Evolutionary conservation across 2,888 invertebrate genomes (phyloP), one percentile per base, ranked within the genome.

Genomic region (Achlya flavicornis): DNA sequence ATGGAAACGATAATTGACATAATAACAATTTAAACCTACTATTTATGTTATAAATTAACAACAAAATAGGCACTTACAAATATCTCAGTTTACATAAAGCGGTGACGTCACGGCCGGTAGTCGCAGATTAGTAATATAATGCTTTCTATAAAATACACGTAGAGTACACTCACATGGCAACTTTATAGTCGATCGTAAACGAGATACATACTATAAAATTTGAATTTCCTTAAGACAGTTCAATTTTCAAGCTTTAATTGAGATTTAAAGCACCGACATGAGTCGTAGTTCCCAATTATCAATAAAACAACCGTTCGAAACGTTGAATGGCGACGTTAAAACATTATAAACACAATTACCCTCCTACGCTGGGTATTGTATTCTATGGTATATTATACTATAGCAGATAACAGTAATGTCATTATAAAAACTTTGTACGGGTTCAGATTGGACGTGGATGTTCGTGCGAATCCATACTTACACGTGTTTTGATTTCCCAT

Each of bases 171-270:
- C 53, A 16, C 58, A 35, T 68, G 71, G 73, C 70, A 76, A 75
- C 71, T 84, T 83, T 81, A 83, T 78, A 71, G 79, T 66, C 76
- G 70, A 74, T 87, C 81, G 78, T 84, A 86, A 83, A 85, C 77
- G 69, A 76, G 70, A 74, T 77, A 74, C 77, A 72, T 76, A 76
- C 80, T 72, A 81, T 85, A 81, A 82, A 84, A 80, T 80, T 83
- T 75, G 78, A 80, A 82, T 85, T 85, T 84, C 80, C 83, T 77
- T 75, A 80, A 83, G 81, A 82, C 79, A 82, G 84, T 82, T 82
- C 80, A 85, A 86, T 88, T 88, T 83, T 79, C 83, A 83, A 85
- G 79, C 76, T 86, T 84, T 89, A 87, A 89, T 88, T 85, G 86
- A 84, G 81, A 79, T 81, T 76, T 77, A 80, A 80, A 78, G 77